Evolutionary conservation across 2,888 invertebrate genomes (phyloP).

Genomic region (Eupithecia abbreviata): DNA sequence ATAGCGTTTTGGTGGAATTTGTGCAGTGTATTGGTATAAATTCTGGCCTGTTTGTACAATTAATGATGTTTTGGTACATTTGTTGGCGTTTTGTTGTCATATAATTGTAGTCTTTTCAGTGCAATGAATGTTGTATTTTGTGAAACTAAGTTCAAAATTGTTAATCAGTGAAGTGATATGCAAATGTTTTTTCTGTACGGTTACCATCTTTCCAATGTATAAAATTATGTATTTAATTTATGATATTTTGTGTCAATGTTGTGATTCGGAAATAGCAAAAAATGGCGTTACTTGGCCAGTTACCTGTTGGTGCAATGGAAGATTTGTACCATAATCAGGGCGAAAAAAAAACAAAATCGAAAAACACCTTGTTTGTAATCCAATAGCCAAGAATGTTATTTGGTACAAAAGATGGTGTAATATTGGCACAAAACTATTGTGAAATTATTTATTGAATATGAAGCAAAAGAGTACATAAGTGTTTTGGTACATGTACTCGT

Average conservation of each 20-base stretch:
- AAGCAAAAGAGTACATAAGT: not conserved
- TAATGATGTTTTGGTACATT: not conserved
- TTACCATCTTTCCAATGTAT: not conserved
- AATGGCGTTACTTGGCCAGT: not conserved
- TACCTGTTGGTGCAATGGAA: conserved; percentile 2
- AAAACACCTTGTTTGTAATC: conserved; percentile 4
- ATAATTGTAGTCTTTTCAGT: not conserved
- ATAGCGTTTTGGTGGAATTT: not conserved
- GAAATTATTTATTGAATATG: not conserved
- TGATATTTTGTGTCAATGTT: not conserved
- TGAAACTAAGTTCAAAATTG: not conserved
- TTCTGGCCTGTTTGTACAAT: conserved; percentile 1
- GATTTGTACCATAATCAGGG: not conserved
- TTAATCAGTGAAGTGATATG: not conserved
- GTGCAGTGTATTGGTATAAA: not conserved
- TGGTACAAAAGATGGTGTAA: conserved; percentile 19
- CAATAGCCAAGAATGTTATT: conserved; percentile 9
- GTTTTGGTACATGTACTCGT: not conserved
- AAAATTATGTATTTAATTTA: not conserved
- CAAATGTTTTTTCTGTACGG: not conserved
- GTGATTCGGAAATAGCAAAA: not conserved
- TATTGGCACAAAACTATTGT: not conserved
- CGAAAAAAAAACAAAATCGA: not conserved
- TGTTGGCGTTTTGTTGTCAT: not conserved
- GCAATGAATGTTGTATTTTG: not conserved